Percentiles rank a stretch among this genome's conserved stretches.
phyloP scores from a whole-genome alignment of 2,797 vertebrate genomes.

The Eulemur albifrons region DNA sequence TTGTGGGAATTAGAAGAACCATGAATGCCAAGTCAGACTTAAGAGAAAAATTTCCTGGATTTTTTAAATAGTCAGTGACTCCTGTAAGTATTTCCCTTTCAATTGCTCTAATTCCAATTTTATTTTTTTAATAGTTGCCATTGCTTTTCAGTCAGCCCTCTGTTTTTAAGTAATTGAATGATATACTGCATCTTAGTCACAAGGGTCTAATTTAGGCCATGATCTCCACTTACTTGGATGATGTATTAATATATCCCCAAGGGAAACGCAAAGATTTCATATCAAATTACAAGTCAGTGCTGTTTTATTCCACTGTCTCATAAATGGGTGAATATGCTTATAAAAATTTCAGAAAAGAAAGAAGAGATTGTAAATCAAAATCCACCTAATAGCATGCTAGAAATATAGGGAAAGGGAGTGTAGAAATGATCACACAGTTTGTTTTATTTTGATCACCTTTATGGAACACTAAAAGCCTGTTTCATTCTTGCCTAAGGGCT shows the following conservation, averaged over 20 bases:
- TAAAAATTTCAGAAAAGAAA: neutral
- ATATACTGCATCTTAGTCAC: neutral
- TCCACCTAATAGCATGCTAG: neutral
- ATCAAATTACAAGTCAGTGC: neutral
- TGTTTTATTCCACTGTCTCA: neutral
- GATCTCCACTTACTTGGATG: neutral
- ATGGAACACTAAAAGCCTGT: neutral
- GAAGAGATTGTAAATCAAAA: neutral
- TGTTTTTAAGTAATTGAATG: neutral
- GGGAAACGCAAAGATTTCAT: neutral
- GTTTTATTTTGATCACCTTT: neutral
- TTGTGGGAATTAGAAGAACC: slow-evolving; percentile 7
- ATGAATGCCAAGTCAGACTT: slow-evolving; percentile 47
- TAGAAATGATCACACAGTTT: neutral
- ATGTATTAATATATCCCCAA: neutral
- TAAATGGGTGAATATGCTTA: neutral
- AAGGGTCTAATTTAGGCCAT: neutral
- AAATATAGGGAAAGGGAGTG: neutral
- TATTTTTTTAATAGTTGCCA: neutral
- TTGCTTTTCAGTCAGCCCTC: neutral
- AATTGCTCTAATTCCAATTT: neutral
- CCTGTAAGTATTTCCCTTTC: neutral
- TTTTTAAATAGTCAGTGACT: slow-evolving; percentile 37
- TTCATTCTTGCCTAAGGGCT: neutral
- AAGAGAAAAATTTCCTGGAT: slow-evolving; percentile 6